Conservation (phyloP, 2,888 invertebrate species). For the Pristionchus arcanus region DNA sequence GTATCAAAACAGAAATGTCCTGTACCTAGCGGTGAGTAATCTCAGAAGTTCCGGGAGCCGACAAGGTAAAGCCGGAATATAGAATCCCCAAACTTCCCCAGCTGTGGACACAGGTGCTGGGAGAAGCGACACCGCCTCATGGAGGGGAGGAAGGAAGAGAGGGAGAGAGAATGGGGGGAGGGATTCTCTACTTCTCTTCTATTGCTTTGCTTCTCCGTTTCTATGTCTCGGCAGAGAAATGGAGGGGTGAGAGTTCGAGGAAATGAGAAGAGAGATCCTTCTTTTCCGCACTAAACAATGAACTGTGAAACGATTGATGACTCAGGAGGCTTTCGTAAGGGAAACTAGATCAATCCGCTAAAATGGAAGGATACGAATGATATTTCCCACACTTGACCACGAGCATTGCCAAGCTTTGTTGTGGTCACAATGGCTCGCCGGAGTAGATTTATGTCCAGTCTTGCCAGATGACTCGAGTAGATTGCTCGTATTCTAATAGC, state of each 20-base stretch:
- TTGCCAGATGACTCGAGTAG: not conserved
- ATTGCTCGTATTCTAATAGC: not conserved
- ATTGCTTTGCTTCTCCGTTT: not conserved
- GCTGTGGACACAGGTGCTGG: conserved; percentile 40
- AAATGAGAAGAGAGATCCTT: not conserved
- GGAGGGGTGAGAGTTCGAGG: not conserved
- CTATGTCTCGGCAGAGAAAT: not conserved
- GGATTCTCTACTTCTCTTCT: not conserved
- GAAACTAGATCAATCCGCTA: not conserved
- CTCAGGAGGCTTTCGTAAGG: conserved; percentile 12
- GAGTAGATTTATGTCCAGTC: not conserved
- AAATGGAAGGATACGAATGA: not conserved
- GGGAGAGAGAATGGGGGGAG: not conserved
- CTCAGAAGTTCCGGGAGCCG: no score
- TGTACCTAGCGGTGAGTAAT: no score
- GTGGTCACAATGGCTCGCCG: not conserved
- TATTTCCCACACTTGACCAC: not conserved
- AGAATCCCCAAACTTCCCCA: not conserved
- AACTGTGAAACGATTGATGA: conserved; percentile 22
- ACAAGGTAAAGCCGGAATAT: no score
- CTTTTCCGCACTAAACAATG: conserved; percentile 2
- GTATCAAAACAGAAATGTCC: no score
- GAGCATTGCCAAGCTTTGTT: not conserved
- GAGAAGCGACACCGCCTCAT: conserved; percentile 13
- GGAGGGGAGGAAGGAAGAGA: not conserved